These are phyloP conservation scores for Colinus virginianus DNA, from an alignment of 2,113 vertebrate genomes.

Conservation along the genomic window DNA sequence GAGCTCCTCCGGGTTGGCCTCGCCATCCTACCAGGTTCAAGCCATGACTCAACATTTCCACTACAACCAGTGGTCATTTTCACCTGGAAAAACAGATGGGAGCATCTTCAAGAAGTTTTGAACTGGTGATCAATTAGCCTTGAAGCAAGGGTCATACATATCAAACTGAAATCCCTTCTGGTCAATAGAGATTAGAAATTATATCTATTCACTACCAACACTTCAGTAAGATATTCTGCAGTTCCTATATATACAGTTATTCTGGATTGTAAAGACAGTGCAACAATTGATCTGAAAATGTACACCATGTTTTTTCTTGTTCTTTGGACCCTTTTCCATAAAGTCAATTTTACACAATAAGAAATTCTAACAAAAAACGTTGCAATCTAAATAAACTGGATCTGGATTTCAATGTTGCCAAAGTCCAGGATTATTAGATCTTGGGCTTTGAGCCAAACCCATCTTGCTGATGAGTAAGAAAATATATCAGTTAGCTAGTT, in stretches of 20 bases:
- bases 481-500: slow-evolving; percentile 41
- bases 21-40: too few species aligned
- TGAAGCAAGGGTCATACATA: neutral
- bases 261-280: neutral
- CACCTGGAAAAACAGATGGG: neutral
- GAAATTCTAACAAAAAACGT: neutral
- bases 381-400: neutral
- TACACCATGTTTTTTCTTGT: neutral
- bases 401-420: neutral
- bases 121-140: neutral
- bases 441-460: slow-evolving; percentile 8
- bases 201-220: neutral
- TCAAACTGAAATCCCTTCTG: neutral
- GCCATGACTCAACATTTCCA: too few species aligned
- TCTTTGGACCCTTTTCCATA: neutral
- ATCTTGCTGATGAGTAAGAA: slow-evolving; percentile 28
- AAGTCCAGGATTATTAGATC: slow-evolving; percentile 8
- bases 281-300: neutral
- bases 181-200: neutral
- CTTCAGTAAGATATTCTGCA: neutral
- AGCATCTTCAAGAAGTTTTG: neutral
- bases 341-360: neutral
- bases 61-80: neutral
- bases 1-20: too few species aligned
- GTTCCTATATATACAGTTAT: neutral